Conservation (phyloP, 2,113 vertebrate genomes). For the Ceuthmochares aereus region DNA sequence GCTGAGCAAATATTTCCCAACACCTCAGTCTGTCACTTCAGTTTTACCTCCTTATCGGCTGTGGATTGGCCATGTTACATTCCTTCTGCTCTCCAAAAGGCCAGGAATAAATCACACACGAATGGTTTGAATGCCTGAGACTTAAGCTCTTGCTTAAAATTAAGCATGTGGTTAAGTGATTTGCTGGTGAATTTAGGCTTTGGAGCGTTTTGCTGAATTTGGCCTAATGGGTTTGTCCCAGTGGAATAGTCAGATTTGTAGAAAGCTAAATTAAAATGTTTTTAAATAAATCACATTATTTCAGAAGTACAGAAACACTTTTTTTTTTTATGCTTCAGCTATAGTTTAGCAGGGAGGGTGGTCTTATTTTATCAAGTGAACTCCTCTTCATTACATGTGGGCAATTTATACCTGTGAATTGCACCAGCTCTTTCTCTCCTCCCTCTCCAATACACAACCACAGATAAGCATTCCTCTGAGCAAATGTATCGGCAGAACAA, state of each 20-base stretch:
- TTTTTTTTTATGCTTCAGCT: neutral
- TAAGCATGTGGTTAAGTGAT: constrained; percentile 40
- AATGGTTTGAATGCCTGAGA: constrained; percentile 37
- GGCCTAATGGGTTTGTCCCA: neutral
- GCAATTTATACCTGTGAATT: neutral
- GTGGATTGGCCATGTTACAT: neutral
- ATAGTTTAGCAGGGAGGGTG: constrained; percentile 9
- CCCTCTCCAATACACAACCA: neutral
- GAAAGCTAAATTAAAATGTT: neutral
- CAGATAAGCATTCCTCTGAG: neutral
- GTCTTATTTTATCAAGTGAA: constrained; percentile 38
- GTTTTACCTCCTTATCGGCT: constrained; percentile 30
- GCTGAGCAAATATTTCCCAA: constrained; percentile 7
- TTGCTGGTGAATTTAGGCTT: neutral
- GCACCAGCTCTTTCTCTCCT: neutral
- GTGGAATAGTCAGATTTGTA: neutral
- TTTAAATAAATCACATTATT: neutral
- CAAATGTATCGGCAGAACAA: neutral
- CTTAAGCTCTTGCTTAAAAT: constrained; percentile 41
- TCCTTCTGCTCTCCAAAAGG: constrained; percentile 32
- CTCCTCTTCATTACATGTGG: neutral
- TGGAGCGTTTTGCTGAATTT: neutral
- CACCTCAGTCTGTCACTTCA: constrained; percentile 11
- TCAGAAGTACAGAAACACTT: neutral
- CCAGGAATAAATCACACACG: neutral